Base-by-base conservation (phyloP, 2,888 invertebrate species). In the Cryptocephalus primarius region DNA sequence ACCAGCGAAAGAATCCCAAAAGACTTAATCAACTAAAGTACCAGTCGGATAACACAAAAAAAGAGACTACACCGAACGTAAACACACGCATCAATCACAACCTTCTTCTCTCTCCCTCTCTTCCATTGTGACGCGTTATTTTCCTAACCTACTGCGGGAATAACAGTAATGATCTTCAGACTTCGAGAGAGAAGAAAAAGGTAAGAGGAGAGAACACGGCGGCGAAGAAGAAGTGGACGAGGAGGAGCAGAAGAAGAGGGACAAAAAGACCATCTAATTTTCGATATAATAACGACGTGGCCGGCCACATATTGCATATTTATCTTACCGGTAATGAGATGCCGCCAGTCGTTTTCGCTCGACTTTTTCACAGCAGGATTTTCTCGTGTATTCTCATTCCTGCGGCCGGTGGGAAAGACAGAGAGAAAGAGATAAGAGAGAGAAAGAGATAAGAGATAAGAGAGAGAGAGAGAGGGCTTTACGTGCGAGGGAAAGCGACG, bases 281-380 rank as follows among this genome's bases (percentile, higher is more conserved):
- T 50, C 49, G 53, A 54, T 54, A 54, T 54, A 53, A 53, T 54
- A 52, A 53, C 52, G 54, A 52, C 54, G 52, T 52, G 48, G 50
- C 46, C 43, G 43, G 42, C 46, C 53, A 47, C 53, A 47, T 50
- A 46, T 45, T 44, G 52, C 48, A 50, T 54, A 54, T 52, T 52
- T 54, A 52, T 51, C 49, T 49, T 44, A 39, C 49, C 47, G 45
- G 51, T 55, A 55, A 55, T 54, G 53, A 55, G 55, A 55, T 55
- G 53, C 55, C 55, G 52, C 50, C 45, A 46, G 45, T 52, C 48
- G 45, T 54, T 54, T 47, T 54, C 51, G 49, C 47, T 42, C 43
- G 50, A 47, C 46, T 50, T 52, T 52, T 53, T 49, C 50, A 34
- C 53, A 45, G 51, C 53, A 52, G 53, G 51, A 54, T 47, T 48